Base-by-base conservation (phyloP, 2,797 vertebrate species). In the Harpagifer antarcticus region DNA sequence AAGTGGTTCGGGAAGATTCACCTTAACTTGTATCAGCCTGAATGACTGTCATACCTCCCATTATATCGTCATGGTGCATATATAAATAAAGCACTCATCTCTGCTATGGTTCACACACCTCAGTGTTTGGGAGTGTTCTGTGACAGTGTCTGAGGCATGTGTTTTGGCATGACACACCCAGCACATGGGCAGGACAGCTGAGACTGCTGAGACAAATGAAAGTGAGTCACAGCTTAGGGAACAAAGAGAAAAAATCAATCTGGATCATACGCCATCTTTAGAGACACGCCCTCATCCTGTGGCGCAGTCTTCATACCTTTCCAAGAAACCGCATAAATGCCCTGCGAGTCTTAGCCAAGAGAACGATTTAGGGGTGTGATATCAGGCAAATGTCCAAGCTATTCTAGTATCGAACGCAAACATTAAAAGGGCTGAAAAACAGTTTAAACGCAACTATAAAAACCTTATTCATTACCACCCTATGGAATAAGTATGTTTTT, bases 81-180 rank as follows among this genome's bases (percentile, higher is more conserved):
- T 63, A 70, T 59, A 74, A 85, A 83, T 60, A 63, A 72, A 70
- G 40, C 62, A 40, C 72, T 75, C 59, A 63, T 78, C 42, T 16
- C 27, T 42, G 27, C 55, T 60, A 1, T 9, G 65, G 84, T 83
- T 86, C 74, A 86, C 87, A 89, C 82, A 81, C 89, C 76, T 87
- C 59, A 27, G 40, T 70, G 77, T 78, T 73, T 68, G 91, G 90
- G 91, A 87, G 91, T 91, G 89, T 85, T 87, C 55, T 56, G n/a
- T 84, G 76, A 84, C 70, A 79, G 71, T 17, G 54, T 74, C 74
- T 86, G 56, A 79, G 92, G 90, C 89, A 92, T 93, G 89, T 81
- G 56, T 58, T 68, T 68, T 59, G 73, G 61, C 9, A 20, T 23
- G 91, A 20, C 93, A 82, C 93, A 91, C 93, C 93, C 82, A 88